Evolutionary conservation across 53 echinoderm and acorn worm species (phyloP).

Genomic region (Temnopleurus reevesii): DNA sequence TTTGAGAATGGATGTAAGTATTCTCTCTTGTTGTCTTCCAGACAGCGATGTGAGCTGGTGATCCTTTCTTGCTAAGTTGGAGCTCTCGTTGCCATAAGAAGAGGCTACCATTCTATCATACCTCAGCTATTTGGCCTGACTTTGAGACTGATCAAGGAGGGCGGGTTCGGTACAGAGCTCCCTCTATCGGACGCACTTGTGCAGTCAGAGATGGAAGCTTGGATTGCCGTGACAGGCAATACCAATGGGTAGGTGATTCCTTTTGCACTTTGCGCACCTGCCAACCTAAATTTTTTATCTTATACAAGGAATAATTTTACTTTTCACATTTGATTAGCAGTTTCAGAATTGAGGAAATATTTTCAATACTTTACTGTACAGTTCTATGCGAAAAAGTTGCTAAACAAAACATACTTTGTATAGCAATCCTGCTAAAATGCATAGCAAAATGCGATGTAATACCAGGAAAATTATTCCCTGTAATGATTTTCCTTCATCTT

Average conservation of each 20-base stretch:
- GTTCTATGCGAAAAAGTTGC: not conserved
- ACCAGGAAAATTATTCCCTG: too few relatives aligned
- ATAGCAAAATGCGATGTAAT: too few relatives aligned
- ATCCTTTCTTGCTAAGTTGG: constrained; percentile 81
- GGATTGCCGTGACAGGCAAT: constrained; percentile 59
- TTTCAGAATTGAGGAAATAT: not conserved
- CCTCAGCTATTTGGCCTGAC: constrained; percentile 67
- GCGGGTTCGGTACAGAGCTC: constrained; percentile 55
- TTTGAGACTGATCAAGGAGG: not conserved
- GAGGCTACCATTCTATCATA: constrained; percentile 75
- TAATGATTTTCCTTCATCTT: too few relatives aligned
- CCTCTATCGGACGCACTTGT: constrained; percentile 69
- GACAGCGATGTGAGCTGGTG: constrained; percentile 74
- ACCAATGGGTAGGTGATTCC: not conserved
- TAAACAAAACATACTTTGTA: too few relatives aligned
- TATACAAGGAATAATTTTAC: not conserved
- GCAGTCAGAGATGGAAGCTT: constrained; percentile 75
- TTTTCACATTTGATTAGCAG: not conserved
- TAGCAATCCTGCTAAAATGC: too few relatives aligned
- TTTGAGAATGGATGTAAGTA: too few relatives aligned
- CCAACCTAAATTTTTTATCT: not conserved
- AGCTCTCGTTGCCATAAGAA: constrained; percentile 73
- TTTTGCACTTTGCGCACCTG: too few relatives aligned
- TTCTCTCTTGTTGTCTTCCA: constrained; percentile 35
- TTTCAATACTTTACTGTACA: not conserved